Evolutionary conservation across 2,797 vertebrate species (phyloP).

Genomic region (Anabacerthia variegaticeps): DNA sequence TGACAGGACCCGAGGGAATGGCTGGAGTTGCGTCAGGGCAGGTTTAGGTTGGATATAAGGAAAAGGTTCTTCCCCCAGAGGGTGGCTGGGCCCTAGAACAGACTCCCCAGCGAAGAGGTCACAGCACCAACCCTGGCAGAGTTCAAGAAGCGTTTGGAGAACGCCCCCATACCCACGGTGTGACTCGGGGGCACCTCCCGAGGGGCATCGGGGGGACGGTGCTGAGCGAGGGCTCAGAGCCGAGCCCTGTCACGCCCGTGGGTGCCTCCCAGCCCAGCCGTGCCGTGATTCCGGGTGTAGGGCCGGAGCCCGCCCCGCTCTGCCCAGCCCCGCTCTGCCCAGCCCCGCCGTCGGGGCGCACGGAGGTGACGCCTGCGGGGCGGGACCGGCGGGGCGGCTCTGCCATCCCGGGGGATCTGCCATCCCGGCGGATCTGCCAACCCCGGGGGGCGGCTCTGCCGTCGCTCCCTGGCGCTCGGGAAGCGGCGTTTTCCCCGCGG

Average conservation of each 20-base stretch:
- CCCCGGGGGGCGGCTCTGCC: neutral
- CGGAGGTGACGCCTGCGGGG: neutral
- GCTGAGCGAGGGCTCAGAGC: neutral
- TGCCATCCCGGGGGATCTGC: neutral
- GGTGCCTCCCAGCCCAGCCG: neutral
- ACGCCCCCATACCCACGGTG: accelerated
- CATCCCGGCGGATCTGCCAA: neutral
- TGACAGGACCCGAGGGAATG: neutral
- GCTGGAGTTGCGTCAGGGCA: neutral
- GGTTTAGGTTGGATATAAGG: neutral
- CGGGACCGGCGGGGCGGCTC: neutral
- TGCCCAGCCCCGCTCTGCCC: accelerated
- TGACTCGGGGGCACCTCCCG: no score
- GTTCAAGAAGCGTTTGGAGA: neutral
- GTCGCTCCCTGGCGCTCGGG: neutral
- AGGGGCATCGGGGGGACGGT: no score
- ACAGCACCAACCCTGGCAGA: neutral
- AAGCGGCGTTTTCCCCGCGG: accelerated
- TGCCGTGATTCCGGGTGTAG: accelerated
- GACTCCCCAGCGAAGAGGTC: neutral
- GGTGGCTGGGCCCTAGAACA: accelerated
- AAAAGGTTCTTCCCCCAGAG: neutral
- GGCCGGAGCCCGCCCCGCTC: accelerated
- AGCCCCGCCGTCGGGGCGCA: neutral
- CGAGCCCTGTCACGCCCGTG: neutral